Conservation (phyloP, 2,888 invertebrate species). For the Alentia gelatinosa region DNA sequence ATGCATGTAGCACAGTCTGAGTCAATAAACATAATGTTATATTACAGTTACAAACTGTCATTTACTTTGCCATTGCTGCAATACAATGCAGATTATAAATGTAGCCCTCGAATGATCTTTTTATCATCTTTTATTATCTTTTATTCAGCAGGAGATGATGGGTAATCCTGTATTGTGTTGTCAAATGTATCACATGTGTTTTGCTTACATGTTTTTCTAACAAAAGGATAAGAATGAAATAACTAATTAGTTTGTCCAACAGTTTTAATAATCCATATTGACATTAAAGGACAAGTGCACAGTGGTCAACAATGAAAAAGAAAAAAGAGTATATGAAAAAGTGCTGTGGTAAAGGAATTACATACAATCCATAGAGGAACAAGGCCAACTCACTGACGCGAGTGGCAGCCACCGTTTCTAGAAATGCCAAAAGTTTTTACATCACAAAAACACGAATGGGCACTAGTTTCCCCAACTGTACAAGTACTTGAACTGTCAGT, state of each 20-base stretch:
- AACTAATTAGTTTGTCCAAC: neutral
- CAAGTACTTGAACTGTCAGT: neutral
- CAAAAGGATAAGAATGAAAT: no score
- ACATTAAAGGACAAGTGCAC: neutral
- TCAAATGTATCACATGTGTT: no score
- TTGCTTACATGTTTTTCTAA: no score
- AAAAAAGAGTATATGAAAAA: neutral
- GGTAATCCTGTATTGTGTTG: no score
- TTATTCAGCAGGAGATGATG: no score
- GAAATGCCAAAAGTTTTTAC: neutral
- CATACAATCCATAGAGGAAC: neutral
- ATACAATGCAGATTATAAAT: no score
- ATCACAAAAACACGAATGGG: neutral
- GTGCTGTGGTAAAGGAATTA: neutral
- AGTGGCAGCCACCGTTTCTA: neutral
- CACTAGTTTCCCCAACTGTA: neutral
- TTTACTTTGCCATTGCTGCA: no score
- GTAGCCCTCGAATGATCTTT: no score
- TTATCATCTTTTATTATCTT: no score
- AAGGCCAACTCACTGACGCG: neutral
- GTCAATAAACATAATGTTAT: no score
- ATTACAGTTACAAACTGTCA: no score
- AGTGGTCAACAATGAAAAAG: conserved; percentile 9
- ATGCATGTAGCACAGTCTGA: no score
- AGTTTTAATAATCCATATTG: neutral